phyloP scores from a whole-genome alignment of 2,113 vertebrate species.

The Megalops atlanticus region DNA sequence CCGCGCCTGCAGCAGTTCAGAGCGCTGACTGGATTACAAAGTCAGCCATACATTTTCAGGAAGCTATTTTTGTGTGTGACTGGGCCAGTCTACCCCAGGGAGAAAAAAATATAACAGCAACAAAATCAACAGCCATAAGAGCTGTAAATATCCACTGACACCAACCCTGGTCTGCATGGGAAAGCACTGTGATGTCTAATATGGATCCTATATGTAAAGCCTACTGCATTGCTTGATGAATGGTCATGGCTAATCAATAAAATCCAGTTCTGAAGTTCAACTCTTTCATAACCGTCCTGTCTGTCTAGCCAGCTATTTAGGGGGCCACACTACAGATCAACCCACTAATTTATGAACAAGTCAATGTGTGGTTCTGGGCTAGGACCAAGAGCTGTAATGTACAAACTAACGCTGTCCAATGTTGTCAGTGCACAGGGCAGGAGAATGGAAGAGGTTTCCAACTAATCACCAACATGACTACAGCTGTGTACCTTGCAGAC shows the following conservation, averaged over 20 bases:
- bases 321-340: not conserved
- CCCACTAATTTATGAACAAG: not conserved
- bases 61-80: conserved; percentile 6
- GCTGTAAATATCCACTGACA: conserved; percentile 22
- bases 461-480: conserved; percentile 10
- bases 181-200: not conserved
- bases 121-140: conserved; percentile 34
- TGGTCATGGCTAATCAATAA: not conserved
- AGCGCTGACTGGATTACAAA: not conserved
- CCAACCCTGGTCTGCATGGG: not conserved
- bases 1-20: not conserved
- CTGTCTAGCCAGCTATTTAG: not conserved
- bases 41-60: conserved; percentile 2
- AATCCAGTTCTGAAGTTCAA: not conserved
- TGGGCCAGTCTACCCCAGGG: not conserved
- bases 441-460: not conserved
- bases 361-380: not conserved
- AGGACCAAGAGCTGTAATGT: not conserved
- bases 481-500: not conserved
- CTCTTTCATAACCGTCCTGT: not conserved
- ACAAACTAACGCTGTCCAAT: not conserved
- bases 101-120: conserved; percentile 9
- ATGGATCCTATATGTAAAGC: not conserved
- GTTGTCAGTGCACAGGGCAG: not conserved
- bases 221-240: not conserved